Evolutionary conservation across 2,797 vertebrate species (phyloP).

Genomic region (Pseudochirops corinnae): DNA sequence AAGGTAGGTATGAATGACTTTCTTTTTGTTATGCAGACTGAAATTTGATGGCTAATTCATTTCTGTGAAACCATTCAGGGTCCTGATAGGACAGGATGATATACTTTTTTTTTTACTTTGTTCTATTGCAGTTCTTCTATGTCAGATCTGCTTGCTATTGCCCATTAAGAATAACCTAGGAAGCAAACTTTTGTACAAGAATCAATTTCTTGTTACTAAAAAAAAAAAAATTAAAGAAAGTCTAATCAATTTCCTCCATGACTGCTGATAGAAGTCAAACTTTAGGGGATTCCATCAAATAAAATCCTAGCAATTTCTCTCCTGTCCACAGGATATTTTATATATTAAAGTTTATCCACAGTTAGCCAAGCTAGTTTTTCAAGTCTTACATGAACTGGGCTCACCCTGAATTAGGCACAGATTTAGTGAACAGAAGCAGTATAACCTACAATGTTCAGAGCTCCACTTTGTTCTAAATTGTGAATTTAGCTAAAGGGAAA

Average conservation of each 20-base stretch:
- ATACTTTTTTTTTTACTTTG: not conserved
- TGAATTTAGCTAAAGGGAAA: conserved; percentile 11
- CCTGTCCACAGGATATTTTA: conserved; percentile 29
- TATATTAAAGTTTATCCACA: conserved; percentile 41
- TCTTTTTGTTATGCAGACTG: not conserved
- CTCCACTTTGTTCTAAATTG: not conserved
- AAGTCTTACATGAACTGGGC: not conserved
- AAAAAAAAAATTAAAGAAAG: not conserved
- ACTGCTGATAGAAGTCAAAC: conserved; percentile 35
- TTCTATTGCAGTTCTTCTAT: not conserved
- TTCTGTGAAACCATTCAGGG: conserved; percentile 11
- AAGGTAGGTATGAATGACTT: not conserved
- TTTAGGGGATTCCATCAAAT: conserved; percentile 50
- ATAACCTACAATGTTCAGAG: not conserved
- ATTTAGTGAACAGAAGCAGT: not conserved
- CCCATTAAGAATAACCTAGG: conserved; percentile 29
- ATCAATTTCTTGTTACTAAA: conserved; percentile 57
- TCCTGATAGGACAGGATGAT: not conserved
- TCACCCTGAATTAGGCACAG: not conserved
- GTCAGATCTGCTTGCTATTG: conserved; percentile 18
- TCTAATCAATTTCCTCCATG: conserved; percentile 35
- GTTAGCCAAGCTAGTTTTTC: conserved; percentile 14
- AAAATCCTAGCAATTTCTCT: conserved; percentile 38
- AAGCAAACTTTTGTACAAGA: conserved; percentile 30
- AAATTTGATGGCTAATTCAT: conserved; percentile 10